Percentiles rank a stretch among this genome's conserved stretches.
These are phyloP conservation scores for Sebastes fasciatus DNA, from an alignment of 2,113 vertebrate species.

Conservation along the genomic window DNA sequence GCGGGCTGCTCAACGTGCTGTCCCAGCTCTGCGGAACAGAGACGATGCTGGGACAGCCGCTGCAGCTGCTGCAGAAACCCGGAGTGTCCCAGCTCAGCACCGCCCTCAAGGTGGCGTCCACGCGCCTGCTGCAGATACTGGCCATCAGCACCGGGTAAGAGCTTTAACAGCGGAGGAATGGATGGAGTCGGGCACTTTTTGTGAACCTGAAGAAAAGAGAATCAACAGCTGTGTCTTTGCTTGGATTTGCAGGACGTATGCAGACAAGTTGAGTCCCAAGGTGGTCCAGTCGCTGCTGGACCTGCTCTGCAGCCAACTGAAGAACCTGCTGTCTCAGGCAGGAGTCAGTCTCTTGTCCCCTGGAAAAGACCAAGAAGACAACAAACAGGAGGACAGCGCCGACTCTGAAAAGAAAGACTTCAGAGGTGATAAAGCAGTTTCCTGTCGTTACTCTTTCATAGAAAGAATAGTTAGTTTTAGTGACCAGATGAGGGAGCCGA, in stretches of 20 bases:
- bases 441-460: not conserved
- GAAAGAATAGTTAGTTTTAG: not conserved
- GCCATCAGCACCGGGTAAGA: slow-evolving; percentile 97
- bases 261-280: slow-evolving; percentile 94
- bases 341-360: slow-evolving; percentile 88
- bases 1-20: slow-evolving; percentile 93
- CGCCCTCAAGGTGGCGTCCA: slow-evolving; percentile 97
- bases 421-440: slow-evolving; percentile 77
- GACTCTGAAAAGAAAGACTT: slow-evolving; percentile 94
- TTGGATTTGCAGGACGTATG: slow-evolving; percentile 88
- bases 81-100: slow-evolving; percentile 96
- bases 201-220: not conserved
- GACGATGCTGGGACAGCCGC: slow-evolving; percentile 94
- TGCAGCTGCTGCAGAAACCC: slow-evolving; percentile 93
- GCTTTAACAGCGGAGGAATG: not conserved
- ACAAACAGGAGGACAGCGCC: slow-evolving; percentile 82
- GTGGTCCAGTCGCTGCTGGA: slow-evolving; percentile 97
- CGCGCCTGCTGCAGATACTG: slow-evolving; percentile 94
- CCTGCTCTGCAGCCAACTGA: slow-evolving; percentile 96
- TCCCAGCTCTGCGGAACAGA: slow-evolving; percentile 97
- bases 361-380: slow-evolving; percentile 86
- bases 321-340: slow-evolving; percentile 94
- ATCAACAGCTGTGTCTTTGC: not conserved
- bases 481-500: not conserved
- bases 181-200: not conserved